A percentile compares a stretch with the other conserved stretches of the same genome.
Evolutionary conservation across 2,797 vertebrate species (phyloP).

Genomic region (Serranus cabrilla): DNA sequence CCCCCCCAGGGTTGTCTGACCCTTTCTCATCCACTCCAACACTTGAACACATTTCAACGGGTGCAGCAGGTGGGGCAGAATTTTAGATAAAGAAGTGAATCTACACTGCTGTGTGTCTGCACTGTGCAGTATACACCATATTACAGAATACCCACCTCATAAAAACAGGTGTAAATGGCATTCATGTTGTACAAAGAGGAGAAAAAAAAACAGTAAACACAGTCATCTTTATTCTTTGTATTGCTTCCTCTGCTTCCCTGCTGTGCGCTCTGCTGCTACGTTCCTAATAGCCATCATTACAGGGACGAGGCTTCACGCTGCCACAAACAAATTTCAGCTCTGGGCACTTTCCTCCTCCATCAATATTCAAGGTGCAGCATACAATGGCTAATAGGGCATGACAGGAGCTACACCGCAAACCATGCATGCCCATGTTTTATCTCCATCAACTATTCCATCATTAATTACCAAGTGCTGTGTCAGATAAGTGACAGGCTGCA

Average conservation of each 20-base stretch:
- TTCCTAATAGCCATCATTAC: conserved; percentile 37
- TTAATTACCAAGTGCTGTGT: conserved; percentile 48
- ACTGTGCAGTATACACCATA: not conserved
- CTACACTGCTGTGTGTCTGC: not conserved
- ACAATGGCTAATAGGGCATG: conserved; percentile 45
- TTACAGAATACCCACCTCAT: not conserved
- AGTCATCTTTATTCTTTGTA: conserved; percentile 9
- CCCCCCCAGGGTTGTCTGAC: not conserved
- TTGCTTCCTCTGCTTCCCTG: not conserved
- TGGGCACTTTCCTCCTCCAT: conserved; percentile 21
- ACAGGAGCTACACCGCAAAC: conserved; percentile 14
- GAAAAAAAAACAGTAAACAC: not conserved
- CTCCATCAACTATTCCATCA: conserved; percentile 31
- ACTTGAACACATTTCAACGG: conserved; percentile 17
- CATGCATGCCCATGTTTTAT: conserved; percentile 32
- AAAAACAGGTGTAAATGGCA: not conserved
- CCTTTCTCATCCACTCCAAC: conserved; percentile 5
- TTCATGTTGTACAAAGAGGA: not conserved
- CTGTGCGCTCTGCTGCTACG: conserved; percentile 14
- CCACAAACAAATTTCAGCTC: conserved; percentile 33
- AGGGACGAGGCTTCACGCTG: conserved; percentile 12
- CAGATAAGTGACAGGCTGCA: conserved; percentile 14
- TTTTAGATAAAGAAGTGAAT: not conserved
- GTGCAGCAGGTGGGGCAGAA: not conserved
- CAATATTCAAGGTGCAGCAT: conserved; percentile 51